Percentiles rank a stretch among this genome's conserved stretches.
Conservation (phyloP, 2,888 invertebrate genomes). For the Drosophila koepferae region DNA sequence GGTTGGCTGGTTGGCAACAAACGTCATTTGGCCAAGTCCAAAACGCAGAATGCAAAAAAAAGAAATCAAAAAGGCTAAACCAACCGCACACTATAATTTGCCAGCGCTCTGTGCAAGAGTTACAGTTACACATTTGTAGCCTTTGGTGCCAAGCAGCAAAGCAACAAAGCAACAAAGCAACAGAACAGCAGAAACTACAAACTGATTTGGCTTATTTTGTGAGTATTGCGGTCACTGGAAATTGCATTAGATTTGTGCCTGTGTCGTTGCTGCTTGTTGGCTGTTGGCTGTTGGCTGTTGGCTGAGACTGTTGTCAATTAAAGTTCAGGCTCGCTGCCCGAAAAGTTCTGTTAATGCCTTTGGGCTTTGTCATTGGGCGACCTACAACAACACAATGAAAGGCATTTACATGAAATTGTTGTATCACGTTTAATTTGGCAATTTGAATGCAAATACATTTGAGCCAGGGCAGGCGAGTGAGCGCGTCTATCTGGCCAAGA, state of each 20-base stretch:
- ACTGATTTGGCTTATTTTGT: conserved; percentile 71
- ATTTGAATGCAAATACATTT: conserved; percentile 80
- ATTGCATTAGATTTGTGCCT: conserved; percentile 51
- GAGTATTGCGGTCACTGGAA: conserved; percentile 65
- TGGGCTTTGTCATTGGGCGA: conserved; percentile 67
- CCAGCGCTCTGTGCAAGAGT: conserved; percentile 49
- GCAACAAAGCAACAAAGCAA: conserved; percentile 11
- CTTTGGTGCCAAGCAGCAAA: conserved; percentile 42
- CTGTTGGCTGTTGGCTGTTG: conserved; percentile 11
- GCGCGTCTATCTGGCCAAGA: conserved; percentile 49
- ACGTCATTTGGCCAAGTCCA: conserved; percentile 70
- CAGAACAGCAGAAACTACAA: conserved; percentile 37
- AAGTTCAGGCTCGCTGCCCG: conserved; percentile 50
- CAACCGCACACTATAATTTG: conserved; percentile 74
- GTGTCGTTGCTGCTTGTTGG: conserved; percentile 6
- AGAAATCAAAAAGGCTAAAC: conserved; percentile 42
- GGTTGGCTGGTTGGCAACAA: conserved; percentile 44
- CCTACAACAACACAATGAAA: conserved; percentile 39
- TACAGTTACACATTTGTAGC: conserved; percentile 73
- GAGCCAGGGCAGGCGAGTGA: conserved; percentile 7
- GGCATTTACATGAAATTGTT: conserved; percentile 80
- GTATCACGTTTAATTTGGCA: conserved; percentile 83
- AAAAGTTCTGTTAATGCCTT: conserved; percentile 68
- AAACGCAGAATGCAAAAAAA: conserved; percentile 30
- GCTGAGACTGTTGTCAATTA: conserved; percentile 63